These are phyloP conservation scores for Teleogryllus oceanicus DNA, from an alignment of 2,888 invertebrate genomes.

Conservation along the genomic window DNA sequence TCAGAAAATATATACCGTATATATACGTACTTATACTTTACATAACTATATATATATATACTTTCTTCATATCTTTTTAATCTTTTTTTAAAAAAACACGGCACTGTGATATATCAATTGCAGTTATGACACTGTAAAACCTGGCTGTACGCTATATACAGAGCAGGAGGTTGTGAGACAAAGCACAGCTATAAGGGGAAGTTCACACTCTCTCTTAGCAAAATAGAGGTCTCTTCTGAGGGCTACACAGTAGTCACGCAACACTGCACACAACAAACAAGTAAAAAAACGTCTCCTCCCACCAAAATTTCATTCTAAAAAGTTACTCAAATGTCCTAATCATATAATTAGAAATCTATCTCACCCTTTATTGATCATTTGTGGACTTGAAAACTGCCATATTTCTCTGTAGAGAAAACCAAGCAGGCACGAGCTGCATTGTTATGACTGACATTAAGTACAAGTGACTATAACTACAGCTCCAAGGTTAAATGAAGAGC, in stretches of 20 bases:
- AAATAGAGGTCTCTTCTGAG: slow-evolving; percentile 36
- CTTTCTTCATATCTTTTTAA: slow-evolving; percentile 25
- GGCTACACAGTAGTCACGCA: slow-evolving; percentile 37
- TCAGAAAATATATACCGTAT: slow-evolving; percentile 37
- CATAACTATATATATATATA: slow-evolving; percentile 33
- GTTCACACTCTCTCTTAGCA: slow-evolving; percentile 35
- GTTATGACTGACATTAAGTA: neutral
- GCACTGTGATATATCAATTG: slow-evolving; percentile 29
- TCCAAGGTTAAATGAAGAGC: neutral
- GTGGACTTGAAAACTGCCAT: neutral
- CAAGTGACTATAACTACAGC: neutral
- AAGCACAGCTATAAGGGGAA: slow-evolving; percentile 34
- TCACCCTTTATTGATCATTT: slow-evolving; percentile 19
- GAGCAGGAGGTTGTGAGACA: slow-evolving; percentile 25
- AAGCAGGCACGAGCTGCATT: slow-evolving; percentile 5
- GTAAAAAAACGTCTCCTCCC: slow-evolving; percentile 30
- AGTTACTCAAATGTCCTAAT: slow-evolving; percentile 24
- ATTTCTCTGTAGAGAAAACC: neutral
- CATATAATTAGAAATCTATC: slow-evolving; percentile 24
- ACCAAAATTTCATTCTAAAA: slow-evolving; percentile 24
- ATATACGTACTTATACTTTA: slow-evolving; percentile 34
- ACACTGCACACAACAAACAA: slow-evolving; percentile 34
- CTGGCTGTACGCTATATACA: slow-evolving; percentile 20
- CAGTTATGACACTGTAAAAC: slow-evolving; percentile 29
- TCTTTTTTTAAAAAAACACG: slow-evolving; percentile 28